Percentiles rank a stretch among this genome's conserved stretches.
These are phyloP conservation scores for Patella caerulea DNA, from an alignment of 2,888 invertebrate species.

Conservation along the genomic window DNA sequence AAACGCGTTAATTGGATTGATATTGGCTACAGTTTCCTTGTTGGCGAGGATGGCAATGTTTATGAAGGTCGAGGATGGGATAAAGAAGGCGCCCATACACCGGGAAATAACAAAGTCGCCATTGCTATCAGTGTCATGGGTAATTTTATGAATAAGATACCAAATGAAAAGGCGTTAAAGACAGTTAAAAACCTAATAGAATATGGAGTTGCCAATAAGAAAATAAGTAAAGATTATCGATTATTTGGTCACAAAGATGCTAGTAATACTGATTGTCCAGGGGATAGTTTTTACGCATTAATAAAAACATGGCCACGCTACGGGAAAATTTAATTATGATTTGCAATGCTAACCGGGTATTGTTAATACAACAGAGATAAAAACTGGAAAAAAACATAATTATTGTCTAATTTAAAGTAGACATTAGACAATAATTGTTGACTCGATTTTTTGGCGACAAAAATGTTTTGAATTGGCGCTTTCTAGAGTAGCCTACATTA, in stretches of 20 bases:
- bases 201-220: conserved; percentile 51
- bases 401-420: no score
- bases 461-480: no score
- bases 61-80: conserved; percentile 85
- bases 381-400: no score
- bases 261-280: conserved; percentile 54
- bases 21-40: conserved; percentile 78
- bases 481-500: no score
- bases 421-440: no score
- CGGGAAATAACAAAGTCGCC: conserved; percentile 75
- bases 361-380: no score
- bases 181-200: conserved; percentile 52
- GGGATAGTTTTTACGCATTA: conserved; percentile 48
- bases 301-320: conserved; percentile 46
- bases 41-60: conserved; percentile 84
- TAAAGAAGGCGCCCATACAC: conserved; percentile 80
- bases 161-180: conserved; percentile 50
- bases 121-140: conserved; percentile 65
- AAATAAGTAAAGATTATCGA: conserved; percentile 51
- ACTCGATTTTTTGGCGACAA: no score
- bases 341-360: no score
- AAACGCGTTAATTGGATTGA: conserved; percentile 45
- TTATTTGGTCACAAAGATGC: conserved; percentile 62
- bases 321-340: no score
- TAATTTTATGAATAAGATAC: conserved; percentile 52